These are phyloP conservation scores for Heliconius ethilla DNA, from an alignment of 2,888 invertebrate species.

Conservation along the genomic window DNA sequence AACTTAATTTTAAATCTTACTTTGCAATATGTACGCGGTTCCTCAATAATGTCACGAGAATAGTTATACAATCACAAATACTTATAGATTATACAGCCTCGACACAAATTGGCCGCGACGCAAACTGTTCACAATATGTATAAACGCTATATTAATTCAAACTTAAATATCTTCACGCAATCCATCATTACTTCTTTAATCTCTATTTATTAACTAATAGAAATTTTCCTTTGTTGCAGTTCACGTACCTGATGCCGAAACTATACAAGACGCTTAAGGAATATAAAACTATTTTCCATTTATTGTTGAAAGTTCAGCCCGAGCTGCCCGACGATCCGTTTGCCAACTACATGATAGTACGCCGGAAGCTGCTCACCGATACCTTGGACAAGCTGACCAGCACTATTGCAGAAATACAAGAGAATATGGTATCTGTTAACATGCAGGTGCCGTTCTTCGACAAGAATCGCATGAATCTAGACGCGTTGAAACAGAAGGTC, in stretches of 20 bases:
- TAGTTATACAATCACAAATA: slow-evolving; percentile 61
- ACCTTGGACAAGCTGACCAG: slow-evolving; percentile 77
- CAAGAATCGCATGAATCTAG: slow-evolving; percentile 67
- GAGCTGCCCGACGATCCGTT: slow-evolving; percentile 71
- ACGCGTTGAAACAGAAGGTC: slow-evolving; percentile 64
- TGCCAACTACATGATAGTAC: slow-evolving; percentile 69
- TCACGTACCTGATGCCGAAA: slow-evolving; percentile 79
- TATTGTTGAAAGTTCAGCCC: slow-evolving; percentile 62
- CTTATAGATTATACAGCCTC: slow-evolving; percentile 66
- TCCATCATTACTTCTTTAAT: slow-evolving; percentile 18
- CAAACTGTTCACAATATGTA: slow-evolving; percentile 64
- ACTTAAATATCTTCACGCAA: slow-evolving; percentile 44
- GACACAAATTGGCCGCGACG: slow-evolving; percentile 73
- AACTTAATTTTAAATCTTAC: not conserved
- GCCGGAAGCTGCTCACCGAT: slow-evolving; percentile 66
- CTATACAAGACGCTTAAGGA: slow-evolving; percentile 78
- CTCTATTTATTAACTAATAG: slow-evolving; percentile 7
- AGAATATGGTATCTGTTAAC: slow-evolving; percentile 68
- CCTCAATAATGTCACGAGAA: slow-evolving; percentile 51
- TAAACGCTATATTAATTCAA: slow-evolving; percentile 51
- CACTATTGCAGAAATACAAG: slow-evolving; percentile 80
- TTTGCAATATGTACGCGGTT: slow-evolving; percentile 30
- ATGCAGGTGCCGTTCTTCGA: slow-evolving; percentile 63
- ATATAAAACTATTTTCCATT: slow-evolving; percentile 68
- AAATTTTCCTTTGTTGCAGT: slow-evolving; percentile 75